Base-by-base conservation (phyloP, 64 coral and sea anemone species). In the Stichodactyla mertensii region DNA sequence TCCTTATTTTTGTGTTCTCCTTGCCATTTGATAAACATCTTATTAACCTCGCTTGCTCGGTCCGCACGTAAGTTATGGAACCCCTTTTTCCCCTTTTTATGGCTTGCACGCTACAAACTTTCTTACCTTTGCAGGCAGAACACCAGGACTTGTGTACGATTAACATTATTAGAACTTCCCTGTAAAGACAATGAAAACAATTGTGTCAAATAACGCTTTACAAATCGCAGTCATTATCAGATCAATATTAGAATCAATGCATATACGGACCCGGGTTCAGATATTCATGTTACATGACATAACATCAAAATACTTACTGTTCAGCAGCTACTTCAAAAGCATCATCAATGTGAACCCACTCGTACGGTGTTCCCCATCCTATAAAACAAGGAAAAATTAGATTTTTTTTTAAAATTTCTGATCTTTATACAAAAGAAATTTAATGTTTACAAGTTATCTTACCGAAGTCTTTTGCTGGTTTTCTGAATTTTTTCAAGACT, bases 61-160 rank as follows among this genome's bases (percentile, higher is more conserved):
- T 45, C 36, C 36, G 36, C 36, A 45, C 36, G 36, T 45, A 45
- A 45, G 36, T 45, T 45, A 45, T 45, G 36, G 36, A 45, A 45
- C 3, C 36, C 36, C 28, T 31, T 31, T 31, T 45, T 45, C 36
- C 36, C 1, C 36, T 45, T 45, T 45, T 45, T 45, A 45, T 45
- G 3, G 36, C 36, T 45, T 2, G 3, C 36, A 4, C 36, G 36
- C 36, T 45, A 45, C 36, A 74, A n/a, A 3, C 5, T 26, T 12
- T 14, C 4, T 31, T 84, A 98, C 95, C 67, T 98, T 98, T 98
- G n/a, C 95, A 98, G 4, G 95, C 95, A 14, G 83, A 86, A 16
- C 95, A 98, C 95, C 95, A 98, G 5, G 92, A 90, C 26, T 98
- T 98, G 88, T 94, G 92, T 16, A 98, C 79, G 9, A 98, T 57